Base-by-base conservation (phyloP, 2,113 vertebrate genomes). In the Phainopepla nitens region DNA sequence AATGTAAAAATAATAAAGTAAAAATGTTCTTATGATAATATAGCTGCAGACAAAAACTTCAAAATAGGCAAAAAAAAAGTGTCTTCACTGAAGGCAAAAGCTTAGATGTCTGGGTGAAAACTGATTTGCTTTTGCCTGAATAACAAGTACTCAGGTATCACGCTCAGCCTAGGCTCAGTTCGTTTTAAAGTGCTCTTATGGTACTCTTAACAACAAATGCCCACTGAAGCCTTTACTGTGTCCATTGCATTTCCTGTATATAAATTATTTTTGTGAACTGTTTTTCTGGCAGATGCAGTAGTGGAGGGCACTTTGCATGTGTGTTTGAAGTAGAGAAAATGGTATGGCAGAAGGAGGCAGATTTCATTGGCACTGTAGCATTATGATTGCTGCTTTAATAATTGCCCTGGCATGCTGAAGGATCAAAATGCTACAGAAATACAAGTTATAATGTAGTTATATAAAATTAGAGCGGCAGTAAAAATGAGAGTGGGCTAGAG, bases 401-500 rank as follows among this genome's bases (percentile, higher is more conserved):
- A 81, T 50, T 81, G n/a, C 42, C 39, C 64, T 86, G 71, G 49
- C 56, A 47, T 85, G 61, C 62, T 73, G 64, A 58, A 73, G 89
- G 68, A 84, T 81, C 84, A 80, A 87, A 94, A 82, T 42, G 42
- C 61, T 79, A 24, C 0, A 1, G 90, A 96, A 92, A 87, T 76
- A 51, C 51, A 81, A 87, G 75, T 93, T 95, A 84, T 77, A 79
- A 90, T 41, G 62, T 81, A 89, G 68, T 87, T 93, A 90, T 23
- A 91, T 92, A 96, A 97, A 97, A 96, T 93, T 96, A 95, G 73
- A 95, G 77, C 11, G 0, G 65, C 73, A 95, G 57, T 97, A 94
- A 97, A 95, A 93, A 47, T 51, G 56, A 71, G 66, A 96, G 70
- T 58, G 72, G 66, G 72, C 69, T 73, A 62, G 56, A 4, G 12